phyloP scores from a whole-genome alignment of 1,140 invertebrate genomes.

The Sycophaga agraensis region DNA sequence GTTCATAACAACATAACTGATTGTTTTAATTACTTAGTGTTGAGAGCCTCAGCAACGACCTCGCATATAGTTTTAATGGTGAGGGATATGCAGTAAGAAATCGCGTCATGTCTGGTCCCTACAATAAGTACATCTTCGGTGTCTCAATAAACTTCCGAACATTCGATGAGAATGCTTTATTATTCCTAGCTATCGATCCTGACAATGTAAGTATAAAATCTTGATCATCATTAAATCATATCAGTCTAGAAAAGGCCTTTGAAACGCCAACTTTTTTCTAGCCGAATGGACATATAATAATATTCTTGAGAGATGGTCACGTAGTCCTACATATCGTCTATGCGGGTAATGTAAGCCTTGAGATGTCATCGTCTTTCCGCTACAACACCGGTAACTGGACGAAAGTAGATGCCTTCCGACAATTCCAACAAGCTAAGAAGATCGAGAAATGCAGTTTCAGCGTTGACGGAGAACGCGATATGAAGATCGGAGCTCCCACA shows the following conservation, averaged over 20 bases:
- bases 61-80: slow-evolving; percentile 71
- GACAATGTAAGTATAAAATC: slow-evolving; percentile 57
- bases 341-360: slow-evolving; percentile 63
- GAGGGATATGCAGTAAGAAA: slow-evolving; percentile 75
- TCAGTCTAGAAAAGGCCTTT: background rate
- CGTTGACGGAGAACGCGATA: slow-evolving; percentile 72
- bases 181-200: slow-evolving; percentile 80
- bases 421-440: slow-evolving; percentile 55
- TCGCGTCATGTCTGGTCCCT: slow-evolving; percentile 63
- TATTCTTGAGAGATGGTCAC: slow-evolving; percentile 74
- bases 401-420: slow-evolving; percentile 68
- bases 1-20: no score
- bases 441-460: slow-evolving; percentile 55
- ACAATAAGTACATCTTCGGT: slow-evolving; percentile 73
- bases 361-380: slow-evolving; percentile 69
- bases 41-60: slow-evolving; percentile 57
- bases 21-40: slow-evolving; percentile 47
- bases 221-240: no score
- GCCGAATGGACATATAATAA: slow-evolving; percentile 76
- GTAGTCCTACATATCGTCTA: slow-evolving; percentile 78
- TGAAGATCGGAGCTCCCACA: slow-evolving; percentile 65
- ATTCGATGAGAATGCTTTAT: slow-evolving; percentile 82
- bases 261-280: slow-evolving; percentile 12
- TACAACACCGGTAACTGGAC: slow-evolving; percentile 84
- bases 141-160: slow-evolving; percentile 82